Base-by-base conservation (phyloP, 2,888 invertebrate genomes). In the Catocala fraxini region DNA sequence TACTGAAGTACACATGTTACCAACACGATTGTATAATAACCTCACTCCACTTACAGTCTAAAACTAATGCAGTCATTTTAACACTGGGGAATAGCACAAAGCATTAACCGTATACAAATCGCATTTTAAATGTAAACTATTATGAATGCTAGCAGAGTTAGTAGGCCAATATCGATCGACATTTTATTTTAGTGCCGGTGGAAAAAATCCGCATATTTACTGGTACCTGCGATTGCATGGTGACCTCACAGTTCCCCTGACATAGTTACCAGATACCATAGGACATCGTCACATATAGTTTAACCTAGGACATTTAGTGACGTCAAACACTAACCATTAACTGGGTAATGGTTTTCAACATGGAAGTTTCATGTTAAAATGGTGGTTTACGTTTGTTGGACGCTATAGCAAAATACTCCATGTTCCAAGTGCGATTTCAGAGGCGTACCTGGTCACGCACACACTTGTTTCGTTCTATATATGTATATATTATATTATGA, bases 241-340 rank as follows among this genome's bases (percentile, higher is more conserved):
- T 60, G 65, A 53, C 75, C 78, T 76, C 73, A 12, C 15, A 34
- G n/a, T 63, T 66, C 70, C 78, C 75, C 70, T 76, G 75, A 72
- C 75, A 68, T 58, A 75, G 62, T 76, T 62, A 63, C 63, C 67
- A 75, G 63, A 58, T 12, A 58, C 25, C 53, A 51, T 68, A 77
- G 77, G 68, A 77, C 77, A 68, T 73, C 51, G 74, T 58, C 65
- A 76, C 56, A 75, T 51, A 68, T 71, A 49, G 34, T 56, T 51
- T 55, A 60, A 49, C 75, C 77, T 69, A 74, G 73, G 71, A 75
- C 62, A 59, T 53, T 52, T 13, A n/a, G 33, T 77, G 75, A 74
- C 74, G 74, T 56, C 64, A 75, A 75, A 66, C 56, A 34, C n/a
- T 15, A 52, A 60, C 60, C 61, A 52, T 56, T 59, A 35, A 35